phyloP scores from a whole-genome alignment of 2,113 vertebrate species.

The Eonycteris spelaea region DNA sequence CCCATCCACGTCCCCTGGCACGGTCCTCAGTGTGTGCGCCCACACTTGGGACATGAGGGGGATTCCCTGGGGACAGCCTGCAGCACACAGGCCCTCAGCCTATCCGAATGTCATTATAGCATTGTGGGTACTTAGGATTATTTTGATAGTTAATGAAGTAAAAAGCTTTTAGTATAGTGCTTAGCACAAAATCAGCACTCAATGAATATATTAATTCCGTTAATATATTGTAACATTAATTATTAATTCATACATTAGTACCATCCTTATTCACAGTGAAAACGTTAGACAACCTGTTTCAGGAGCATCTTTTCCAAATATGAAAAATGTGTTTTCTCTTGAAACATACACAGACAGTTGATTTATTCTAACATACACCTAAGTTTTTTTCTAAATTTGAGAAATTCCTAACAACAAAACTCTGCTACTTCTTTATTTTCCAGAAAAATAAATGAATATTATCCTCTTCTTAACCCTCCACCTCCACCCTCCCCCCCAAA shows the following conservation, averaged over 20 bases:
- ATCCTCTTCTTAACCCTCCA: neutral
- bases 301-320: neutral
- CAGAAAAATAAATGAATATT: neutral
- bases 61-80: neutral
- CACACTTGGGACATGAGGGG: too few relatives aligned
- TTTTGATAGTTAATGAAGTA: neutral
- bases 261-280: neutral
- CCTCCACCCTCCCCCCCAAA: neutral
- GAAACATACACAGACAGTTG: neutral
- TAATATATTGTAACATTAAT: neutral
- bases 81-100: too few relatives aligned
- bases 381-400: neutral
- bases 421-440: neutral
- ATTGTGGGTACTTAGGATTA: too few relatives aligned
- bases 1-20: neutral
- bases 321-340: neutral
- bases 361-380: neutral
- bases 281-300: neutral
- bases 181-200: neutral
- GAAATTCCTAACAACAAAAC: neutral
- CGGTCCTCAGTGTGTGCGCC: neutral
- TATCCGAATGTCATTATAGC: neutral
- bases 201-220: neutral
- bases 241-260: neutral
- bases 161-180: neutral